phyloP scores from a whole-genome alignment of 2,888 invertebrate genomes.

The Pyrocoelia pectoralis region DNA sequence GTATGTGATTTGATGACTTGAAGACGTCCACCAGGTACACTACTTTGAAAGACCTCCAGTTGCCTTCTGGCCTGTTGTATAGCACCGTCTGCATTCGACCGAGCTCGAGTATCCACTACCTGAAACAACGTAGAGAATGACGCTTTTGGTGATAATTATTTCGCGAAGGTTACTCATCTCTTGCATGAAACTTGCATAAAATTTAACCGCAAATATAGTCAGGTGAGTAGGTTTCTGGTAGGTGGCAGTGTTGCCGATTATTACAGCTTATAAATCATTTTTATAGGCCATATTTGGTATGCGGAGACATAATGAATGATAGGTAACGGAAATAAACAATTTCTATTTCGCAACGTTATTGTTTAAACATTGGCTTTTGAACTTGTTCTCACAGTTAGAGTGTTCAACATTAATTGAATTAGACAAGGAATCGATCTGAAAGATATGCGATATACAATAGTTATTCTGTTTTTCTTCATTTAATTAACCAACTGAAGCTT shows the following conservation, averaged over 20 bases:
- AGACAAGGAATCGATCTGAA: conserved; percentile 4
- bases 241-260: conserved; percentile 34
- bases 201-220: conserved; percentile 28
- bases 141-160: conserved; percentile 44
- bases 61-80: conserved; percentile 63
- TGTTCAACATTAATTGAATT: conserved; percentile 1
- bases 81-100: conserved; percentile 63
- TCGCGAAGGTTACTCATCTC: conserved; percentile 47
- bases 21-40: conserved; percentile 72
- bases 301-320: conserved; percentile 29
- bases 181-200: conserved; percentile 34
- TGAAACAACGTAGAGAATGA: conserved; percentile 49
- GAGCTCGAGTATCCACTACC: conserved; percentile 65
- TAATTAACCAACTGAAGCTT: conserved; percentile 21
- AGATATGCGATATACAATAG: conserved; percentile 14
- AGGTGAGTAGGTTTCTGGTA: conserved; percentile 33
- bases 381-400: background rate
- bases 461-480: conserved; percentile 20
- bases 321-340: conserved; percentile 27
- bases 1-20: conserved; percentile 74
- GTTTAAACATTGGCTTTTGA: background rate
- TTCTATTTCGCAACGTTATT: conserved; percentile 14
- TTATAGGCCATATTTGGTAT: conserved; percentile 32
- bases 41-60: conserved; percentile 76
- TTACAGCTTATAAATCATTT: conserved; percentile 32